Evolutionary conservation across 2,113 vertebrate genomes (phyloP), one percentile per base, ranked within the genome.

Genomic region (Hypocryptadius cinnamomeus): DNA sequence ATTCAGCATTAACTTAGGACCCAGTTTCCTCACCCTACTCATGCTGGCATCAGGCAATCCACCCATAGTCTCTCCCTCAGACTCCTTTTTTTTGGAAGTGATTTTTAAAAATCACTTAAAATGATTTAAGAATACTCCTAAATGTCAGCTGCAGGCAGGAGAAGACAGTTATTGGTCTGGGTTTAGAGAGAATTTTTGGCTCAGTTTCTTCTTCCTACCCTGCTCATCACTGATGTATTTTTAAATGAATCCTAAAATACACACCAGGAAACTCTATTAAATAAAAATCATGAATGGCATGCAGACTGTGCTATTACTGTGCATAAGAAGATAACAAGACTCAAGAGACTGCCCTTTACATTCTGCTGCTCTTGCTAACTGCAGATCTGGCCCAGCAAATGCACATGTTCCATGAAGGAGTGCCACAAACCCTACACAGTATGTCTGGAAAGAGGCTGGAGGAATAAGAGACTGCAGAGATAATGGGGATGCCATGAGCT

Each of bases 251-350:
- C 72, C 73, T 92, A 96, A 96, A 95, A 95, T 84, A 92, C 86
- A 93, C 83, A 87, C 88, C 65, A 92, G 95, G 92, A 97, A 96
- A 95, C 92, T 94, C 94, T 96, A 79, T 92, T 97, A 96, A 97
- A 95, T 89, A 95, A 90, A 95, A 83, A 77, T 94, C 84, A 97
- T 93, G 80, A 97, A 96, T 89, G 91, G 83, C 89, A 96, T 93
- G 77, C 89, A 93, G 89, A 73, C 83, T 94, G 90, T 84, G 80
- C 87, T 94, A 90, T 93, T 92, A 96, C 89, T 94, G 87, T 92
- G 95, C 96, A 96, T 97, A 95, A 96, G 92, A 96, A 97, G 96
- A 95, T 95, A 97, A 95, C 93, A 96, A 94, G 85, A 83, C 70
- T 89, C 90, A 54, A 47, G 91, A 96, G 89, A 95, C 91, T 96